Percentiles rank a stretch among this genome's conserved stretches.
Evolutionary conservation across 2,113 vertebrate species (phyloP).

Genomic region (Toxostoma redivivum): DNA sequence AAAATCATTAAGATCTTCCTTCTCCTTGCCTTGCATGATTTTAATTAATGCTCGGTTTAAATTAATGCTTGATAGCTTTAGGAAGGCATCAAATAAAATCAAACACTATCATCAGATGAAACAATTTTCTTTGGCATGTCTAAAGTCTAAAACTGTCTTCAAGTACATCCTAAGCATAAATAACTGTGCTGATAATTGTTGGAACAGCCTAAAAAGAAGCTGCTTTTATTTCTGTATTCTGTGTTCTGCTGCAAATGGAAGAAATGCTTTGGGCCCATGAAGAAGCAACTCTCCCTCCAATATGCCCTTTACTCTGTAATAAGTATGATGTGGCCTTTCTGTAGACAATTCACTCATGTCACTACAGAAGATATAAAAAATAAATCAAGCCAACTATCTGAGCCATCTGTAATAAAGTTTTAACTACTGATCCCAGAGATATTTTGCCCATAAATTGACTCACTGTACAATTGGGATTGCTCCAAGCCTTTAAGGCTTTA

Average conservation of each 20-base stretch:
- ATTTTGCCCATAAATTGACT: constrained; percentile 36
- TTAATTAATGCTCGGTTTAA: background rate
- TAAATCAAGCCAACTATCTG: constrained; percentile 40
- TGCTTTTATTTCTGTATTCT: background rate
- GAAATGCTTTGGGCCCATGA: background rate
- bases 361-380: background rate
- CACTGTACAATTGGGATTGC: background rate
- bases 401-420: constrained; percentile 33
- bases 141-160: background rate
- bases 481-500: constrained; percentile 35
- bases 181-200: background rate
- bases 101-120: background rate
- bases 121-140: background rate
- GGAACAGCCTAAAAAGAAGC: background rate
- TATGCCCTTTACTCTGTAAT: background rate
- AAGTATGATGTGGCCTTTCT: background rate
- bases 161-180: background rate
- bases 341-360: constrained; percentile 23
- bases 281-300: background rate
- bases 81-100: background rate
- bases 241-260: background rate
- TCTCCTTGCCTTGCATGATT: background rate
- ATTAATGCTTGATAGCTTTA: background rate
- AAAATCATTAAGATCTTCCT: background rate
- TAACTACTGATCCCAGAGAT: constrained; percentile 46